Evolutionary conservation across 2,888 invertebrate genomes (phyloP).

Genomic region (Uloborus plumipes): DNA sequence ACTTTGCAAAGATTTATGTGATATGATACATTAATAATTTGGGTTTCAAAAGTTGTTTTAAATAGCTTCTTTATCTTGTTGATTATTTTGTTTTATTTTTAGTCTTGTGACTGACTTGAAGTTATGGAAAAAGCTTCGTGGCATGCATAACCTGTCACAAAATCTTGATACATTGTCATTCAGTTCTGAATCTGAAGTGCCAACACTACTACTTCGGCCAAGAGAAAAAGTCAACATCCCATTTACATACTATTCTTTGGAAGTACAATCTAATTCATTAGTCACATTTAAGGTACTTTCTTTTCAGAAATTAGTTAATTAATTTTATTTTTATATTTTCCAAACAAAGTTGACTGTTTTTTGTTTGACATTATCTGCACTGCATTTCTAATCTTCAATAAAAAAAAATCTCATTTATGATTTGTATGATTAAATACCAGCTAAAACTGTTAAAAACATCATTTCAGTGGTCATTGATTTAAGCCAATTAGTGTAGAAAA

Average conservation of each 20-base stretch:
- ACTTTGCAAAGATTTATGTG: too few species aligned
- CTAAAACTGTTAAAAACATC: too few species aligned
- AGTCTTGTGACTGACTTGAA: constrained; percentile 36
- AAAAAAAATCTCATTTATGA: too few species aligned
- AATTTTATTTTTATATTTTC: too few species aligned
- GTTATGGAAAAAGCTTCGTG: constrained; percentile 31
- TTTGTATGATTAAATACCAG: too few species aligned
- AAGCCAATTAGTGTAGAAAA: too few species aligned
- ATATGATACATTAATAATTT: too few species aligned
- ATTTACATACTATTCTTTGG: constrained; percentile 70
- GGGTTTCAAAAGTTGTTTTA: too few species aligned
- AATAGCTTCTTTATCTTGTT: neutral
- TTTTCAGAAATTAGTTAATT: neutral
- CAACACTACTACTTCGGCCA: constrained; percentile 70
- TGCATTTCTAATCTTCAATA: too few species aligned
- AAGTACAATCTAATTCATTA: constrained; percentile 29
- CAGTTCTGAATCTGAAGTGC: constrained; percentile 64
- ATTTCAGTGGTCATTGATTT: too few species aligned
- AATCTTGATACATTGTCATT: constrained; percentile 15
- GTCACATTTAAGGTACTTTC: constrained; percentile 49
- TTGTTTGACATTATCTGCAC: too few species aligned
- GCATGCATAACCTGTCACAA: constrained; percentile 22
- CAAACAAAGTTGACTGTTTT: too few species aligned
- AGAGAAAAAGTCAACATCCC: constrained; percentile 72
- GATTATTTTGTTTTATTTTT: neutral